Base-by-base conservation (phyloP, 2,888 invertebrate genomes). In the Buathra laborator region DNA sequence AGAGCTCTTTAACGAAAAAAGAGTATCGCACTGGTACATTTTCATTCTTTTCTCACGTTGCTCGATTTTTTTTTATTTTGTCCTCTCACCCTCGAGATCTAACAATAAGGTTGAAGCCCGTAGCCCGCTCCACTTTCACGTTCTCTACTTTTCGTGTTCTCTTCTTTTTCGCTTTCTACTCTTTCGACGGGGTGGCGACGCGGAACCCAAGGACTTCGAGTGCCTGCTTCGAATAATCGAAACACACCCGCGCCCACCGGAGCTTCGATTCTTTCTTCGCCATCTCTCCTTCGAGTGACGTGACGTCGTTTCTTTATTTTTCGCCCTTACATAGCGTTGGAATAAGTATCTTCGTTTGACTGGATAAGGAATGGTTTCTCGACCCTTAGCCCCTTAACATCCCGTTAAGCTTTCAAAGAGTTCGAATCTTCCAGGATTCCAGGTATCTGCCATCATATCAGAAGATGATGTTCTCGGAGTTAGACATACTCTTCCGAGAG, bases 1-100 rank as follows among this genome's bases (percentile, higher is more conserved):
- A 85, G 85, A 75, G 86, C 81, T 83, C 72, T 81, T 84, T 89
- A 88, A 89, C 81, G 84, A 86, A 86, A 84, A 82, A 76, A 72
- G 74, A 80, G 79, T 80, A 37, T 37, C 37, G 37, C 76, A 24
- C 53, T 68, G 51, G 51, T 59, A 71, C 85, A 82, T 80, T 78
- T 85, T 78, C 67, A 79, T 76, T 84, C 37, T 48, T 68, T 67
- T 32, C 56, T 59, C 71, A 14, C 66, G 24, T 48, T 14, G 19
- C 19, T 48, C 62, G 51, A 72, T 76, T 48, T 51, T 44, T 32
- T 68, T 32, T 64, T 75, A 24, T 32, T 19, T 59, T 62, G 56
- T 62, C 70, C 46, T 48, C 81, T 64, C 64, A 32, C 71, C 71
- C 67, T 71, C 51, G 44, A 51, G 62, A 53, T 44, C 77, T 64